A percentile compares a stretch with the other conserved stretches of the same genome.
Conservation (phyloP, 2,113 vertebrate genomes). For the Marmota monax region DNA sequence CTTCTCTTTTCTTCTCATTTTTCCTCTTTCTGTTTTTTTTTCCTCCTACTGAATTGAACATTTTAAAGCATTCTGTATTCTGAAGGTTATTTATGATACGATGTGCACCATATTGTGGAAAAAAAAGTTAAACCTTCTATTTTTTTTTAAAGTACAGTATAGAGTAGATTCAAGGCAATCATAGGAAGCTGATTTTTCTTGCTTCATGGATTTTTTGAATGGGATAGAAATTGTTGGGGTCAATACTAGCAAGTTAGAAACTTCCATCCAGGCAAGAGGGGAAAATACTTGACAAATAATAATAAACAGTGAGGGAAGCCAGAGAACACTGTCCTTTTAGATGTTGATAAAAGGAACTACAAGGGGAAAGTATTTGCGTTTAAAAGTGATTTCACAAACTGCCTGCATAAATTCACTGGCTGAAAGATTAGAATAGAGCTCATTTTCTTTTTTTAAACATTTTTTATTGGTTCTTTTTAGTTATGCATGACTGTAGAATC, state of each 20-base stretch:
- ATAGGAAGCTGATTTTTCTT: background rate
- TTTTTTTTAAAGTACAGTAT: slow-evolving; percentile 23
- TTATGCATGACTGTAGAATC: too few species aligned
- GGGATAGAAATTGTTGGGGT: background rate
- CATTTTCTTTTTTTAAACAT: background rate
- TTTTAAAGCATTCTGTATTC: background rate
- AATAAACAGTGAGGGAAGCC: background rate
- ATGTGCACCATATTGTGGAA: background rate
- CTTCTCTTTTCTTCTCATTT: background rate
- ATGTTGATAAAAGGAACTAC: background rate
- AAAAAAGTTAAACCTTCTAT: slow-evolving; percentile 17
- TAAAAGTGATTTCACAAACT: slow-evolving; percentile 28
- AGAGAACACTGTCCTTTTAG: background rate
- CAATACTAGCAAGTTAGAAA: background rate
- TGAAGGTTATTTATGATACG: background rate
- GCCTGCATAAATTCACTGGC: slow-evolving; percentile 11
- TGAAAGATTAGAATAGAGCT: background rate
- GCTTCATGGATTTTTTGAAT: background rate
- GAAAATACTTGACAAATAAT: background rate
- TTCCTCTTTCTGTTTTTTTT: background rate
- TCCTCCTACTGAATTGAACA: background rate
- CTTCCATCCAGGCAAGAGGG: background rate
- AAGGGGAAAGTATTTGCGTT: background rate
- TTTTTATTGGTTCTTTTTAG: too few species aligned
- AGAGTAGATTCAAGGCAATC: background rate